These are phyloP conservation scores for Drosophila aff. DNA, from an alignment of 1,140 invertebrate species.

Conservation along the genomic window DNA sequence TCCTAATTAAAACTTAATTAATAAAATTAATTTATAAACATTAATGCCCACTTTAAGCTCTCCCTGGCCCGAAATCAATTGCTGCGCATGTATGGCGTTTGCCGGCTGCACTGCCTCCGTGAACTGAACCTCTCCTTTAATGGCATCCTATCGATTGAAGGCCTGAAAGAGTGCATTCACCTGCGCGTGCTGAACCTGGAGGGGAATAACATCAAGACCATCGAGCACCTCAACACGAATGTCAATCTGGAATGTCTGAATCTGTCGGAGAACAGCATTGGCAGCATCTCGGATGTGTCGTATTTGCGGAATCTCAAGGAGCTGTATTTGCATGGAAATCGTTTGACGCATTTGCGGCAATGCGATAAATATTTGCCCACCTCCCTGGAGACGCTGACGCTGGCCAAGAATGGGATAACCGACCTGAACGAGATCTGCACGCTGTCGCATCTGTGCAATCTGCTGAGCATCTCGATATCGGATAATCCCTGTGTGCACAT, in stretches of 20 bases:
- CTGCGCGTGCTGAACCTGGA: constrained; percentile 89
- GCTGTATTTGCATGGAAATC: constrained; percentile 94
- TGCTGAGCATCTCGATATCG: constrained; percentile 93
- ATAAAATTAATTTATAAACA: neutral
- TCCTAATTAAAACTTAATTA: neutral
- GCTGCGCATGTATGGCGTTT: constrained; percentile 94
- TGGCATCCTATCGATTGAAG: constrained; percentile 94
- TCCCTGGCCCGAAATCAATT: constrained; percentile 94
- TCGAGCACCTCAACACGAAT: constrained; percentile 94
- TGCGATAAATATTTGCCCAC: constrained; percentile 93
- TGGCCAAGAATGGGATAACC: constrained; percentile 93
- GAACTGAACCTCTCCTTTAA: constrained; percentile 94
- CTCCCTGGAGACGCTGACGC: constrained; percentile 90
- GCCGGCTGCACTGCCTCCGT: constrained; percentile 91
- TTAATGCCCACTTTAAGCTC: constrained; percentile 87
- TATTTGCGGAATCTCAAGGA: constrained; percentile 90
- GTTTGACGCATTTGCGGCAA: constrained; percentile 91
- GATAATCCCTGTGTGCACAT: constrained; percentile 92
- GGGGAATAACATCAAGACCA: constrained; percentile 90
- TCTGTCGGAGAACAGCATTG: constrained; percentile 95
- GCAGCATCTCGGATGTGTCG: constrained; percentile 93
- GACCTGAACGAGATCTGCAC: constrained; percentile 95
- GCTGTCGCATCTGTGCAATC: constrained; percentile 89
- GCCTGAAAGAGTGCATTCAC: constrained; percentile 92
- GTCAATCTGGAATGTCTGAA: constrained; percentile 92